Conservation (phyloP, 2,797 vertebrate species). For the Synaphobranchus kaupii region DNA sequence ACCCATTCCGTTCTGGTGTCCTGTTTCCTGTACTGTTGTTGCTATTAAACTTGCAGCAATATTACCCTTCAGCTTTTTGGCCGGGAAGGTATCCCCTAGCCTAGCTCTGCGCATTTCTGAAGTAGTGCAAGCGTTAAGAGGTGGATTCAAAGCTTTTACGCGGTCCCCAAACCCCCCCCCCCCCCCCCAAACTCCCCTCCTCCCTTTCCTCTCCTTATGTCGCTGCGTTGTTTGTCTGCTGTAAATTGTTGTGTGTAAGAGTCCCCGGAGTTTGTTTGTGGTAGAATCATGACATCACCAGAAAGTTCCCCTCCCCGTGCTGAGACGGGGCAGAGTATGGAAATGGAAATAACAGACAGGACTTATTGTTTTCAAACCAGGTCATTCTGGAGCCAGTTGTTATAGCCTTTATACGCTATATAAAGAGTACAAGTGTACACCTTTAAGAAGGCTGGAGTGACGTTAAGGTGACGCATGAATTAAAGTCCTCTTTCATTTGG, state of each 20-base stretch:
- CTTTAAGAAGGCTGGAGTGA: not conserved
- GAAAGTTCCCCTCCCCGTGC: conserved; percentile 12
- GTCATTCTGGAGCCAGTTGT: conserved; percentile 18
- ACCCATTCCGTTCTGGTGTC: conserved; percentile 28
- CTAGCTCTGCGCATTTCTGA: conserved; percentile 8
- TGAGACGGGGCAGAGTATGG: not conserved
- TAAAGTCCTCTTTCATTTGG: conserved; percentile 11
- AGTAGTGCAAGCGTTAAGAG: conserved; percentile 22
- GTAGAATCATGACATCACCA: conserved; percentile 65
- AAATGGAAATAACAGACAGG: conserved; percentile 14
- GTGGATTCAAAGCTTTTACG: conserved; percentile 19
- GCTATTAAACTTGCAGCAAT: not conserved
- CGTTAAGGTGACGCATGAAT: not conserved
- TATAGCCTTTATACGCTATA: not conserved
- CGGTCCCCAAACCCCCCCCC: conserved; percentile 30
- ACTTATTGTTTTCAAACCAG: conserved; percentile 13
- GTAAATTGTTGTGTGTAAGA: conserved; percentile 54
- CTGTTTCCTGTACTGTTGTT: conserved; percentile 14
- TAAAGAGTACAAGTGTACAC: not conserved
- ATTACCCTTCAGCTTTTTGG: not conserved
- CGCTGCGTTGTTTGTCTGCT: conserved; percentile 48
- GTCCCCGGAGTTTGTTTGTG: conserved; percentile 56
- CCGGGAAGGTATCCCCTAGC: not conserved
- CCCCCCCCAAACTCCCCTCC: conserved; percentile 13
- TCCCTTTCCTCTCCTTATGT: conserved; percentile 8